Evolutionary conservation across 2,888 invertebrate species (phyloP).

Genomic region (Hyposoter dolosus): DNA sequence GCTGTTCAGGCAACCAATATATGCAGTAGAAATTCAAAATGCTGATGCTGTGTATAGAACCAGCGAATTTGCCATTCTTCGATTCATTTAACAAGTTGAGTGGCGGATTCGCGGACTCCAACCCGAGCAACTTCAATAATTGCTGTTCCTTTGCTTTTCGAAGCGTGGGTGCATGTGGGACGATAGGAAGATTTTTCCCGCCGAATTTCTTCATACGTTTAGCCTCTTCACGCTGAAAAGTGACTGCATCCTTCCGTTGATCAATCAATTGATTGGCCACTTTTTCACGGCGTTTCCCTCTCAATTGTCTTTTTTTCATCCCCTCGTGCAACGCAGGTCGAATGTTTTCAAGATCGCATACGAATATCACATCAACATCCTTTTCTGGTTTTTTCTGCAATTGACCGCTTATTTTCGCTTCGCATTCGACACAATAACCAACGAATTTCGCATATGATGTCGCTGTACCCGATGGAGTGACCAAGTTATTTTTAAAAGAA

Average conservation of each 20-base stretch:
- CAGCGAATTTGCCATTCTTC: constrained; percentile 51
- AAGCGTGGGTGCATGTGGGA: constrained; percentile 41
- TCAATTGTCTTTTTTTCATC: constrained; percentile 58
- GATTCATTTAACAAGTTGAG: constrained; percentile 53
- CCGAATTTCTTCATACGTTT: constrained; percentile 58
- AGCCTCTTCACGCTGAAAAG: constrained; percentile 54
- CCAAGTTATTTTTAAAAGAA: constrained; percentile 65
- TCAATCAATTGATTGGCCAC: constrained; percentile 58
- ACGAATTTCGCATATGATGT: constrained; percentile 55
- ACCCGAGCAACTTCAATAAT: constrained; percentile 53
- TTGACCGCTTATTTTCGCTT: constrained; percentile 58
- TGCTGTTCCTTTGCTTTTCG: constrained; percentile 67
- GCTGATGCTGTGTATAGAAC: constrained; percentile 64
- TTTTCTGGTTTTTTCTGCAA: constrained; percentile 48
- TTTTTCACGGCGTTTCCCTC: no score
- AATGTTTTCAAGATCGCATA: constrained; percentile 59
- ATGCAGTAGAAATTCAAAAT: constrained; percentile 56
- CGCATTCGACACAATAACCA: constrained; percentile 62
- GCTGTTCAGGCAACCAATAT: constrained; percentile 57
- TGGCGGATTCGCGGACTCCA: constrained; percentile 49
- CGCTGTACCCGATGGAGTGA: constrained; percentile 57
- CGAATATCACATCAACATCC: constrained; percentile 58
- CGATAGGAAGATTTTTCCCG: constrained; percentile 53
- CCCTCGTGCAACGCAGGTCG: constrained; percentile 29
- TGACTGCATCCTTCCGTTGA: constrained; percentile 62